Evolutionary conservation across 2,797 vertebrate genomes (phyloP), one percentile per base, ranked within the genome.

Genomic region (Dendrocincla tyrannina): DNA sequence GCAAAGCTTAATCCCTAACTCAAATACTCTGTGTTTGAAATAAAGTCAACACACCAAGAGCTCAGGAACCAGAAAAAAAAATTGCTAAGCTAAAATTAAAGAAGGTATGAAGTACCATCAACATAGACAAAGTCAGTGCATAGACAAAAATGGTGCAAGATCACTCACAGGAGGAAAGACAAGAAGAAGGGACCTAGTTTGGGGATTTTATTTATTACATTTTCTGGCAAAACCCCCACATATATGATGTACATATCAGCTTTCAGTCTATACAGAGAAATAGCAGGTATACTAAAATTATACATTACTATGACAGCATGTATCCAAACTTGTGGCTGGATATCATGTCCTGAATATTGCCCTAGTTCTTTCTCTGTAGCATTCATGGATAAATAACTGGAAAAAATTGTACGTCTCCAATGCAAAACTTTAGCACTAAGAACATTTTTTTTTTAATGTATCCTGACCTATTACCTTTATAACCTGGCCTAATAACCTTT

Each of bases 251-350:
- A 58, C 5, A 23, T 10, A 12, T 4, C 64, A 20, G 10, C 13
- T 83, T 87, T 72, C 64, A 11, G 9, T 42, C 32, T 73, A 13
- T 37, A 52, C 19, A 58, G 19, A 53, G 30, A 66, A 60, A 47
- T 6, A 64, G 19, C 14, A 89, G 7, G 7, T 22, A 14, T 13
- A 53, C 10, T 75, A 55, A 68, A 75, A 22, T 7, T 39, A 16
- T 17, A 4, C 2, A 8, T 30, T 72, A 46, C 4, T 66, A 2
- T 46, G 33, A 56, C 4, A 5, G 3, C 1, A 0, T 10, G 4
- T 41, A 73, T 37, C 24, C 30, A 59, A 22, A 81, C 3, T 35
- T 63, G 39, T 80, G 25, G 8, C 11, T 60, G 28, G 9, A 67
- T 46, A 41, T 30, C 10, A 18, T 2, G 1, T 44, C 13, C 37